phyloP scores from a whole-genome alignment of 2,797 vertebrate genomes.

The Darevskia nairensis region DNA sequence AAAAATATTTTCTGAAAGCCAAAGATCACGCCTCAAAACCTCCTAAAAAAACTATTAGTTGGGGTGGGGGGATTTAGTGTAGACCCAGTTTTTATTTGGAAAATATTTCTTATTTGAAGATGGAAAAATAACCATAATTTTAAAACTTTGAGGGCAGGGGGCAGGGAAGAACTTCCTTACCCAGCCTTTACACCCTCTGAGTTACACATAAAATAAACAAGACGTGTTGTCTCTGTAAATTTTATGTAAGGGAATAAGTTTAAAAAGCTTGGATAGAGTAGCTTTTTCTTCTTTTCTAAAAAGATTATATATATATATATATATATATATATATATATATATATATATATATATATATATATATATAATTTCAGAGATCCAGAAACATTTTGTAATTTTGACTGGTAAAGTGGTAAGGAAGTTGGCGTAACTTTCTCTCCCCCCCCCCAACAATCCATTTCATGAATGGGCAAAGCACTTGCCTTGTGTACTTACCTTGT shows the following conservation, averaged over 20 bases:
- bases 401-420: neutral
- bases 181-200: constrained; percentile 29
- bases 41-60: neutral
- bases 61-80: neutral
- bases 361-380: neutral
- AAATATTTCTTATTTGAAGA: neutral
- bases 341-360: too few relatives aligned
- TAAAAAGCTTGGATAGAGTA: neutral
- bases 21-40: neutral
- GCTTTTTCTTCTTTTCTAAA: neutral
- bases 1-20: neutral
- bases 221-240: constrained; percentile 62
- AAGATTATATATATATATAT: too few relatives aligned
- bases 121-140: neutral
- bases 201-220: constrained; percentile 49
- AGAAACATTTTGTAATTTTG: constrained; percentile 27
- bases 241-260: constrained; percentile 55
- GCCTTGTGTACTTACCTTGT: constrained; percentile 26
- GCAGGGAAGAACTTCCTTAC: neutral
- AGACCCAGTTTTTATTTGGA: too few relatives aligned
- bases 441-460: neutral
- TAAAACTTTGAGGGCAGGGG: neutral
- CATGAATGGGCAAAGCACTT: neutral
- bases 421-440: constrained; percentile 19
- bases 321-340: too few relatives aligned